Percentiles rank a stretch among this genome's conserved stretches.
phyloP scores from a whole-genome alignment of 92 coral and sea anemone genomes.

The Umimayanthus chanpuru region DNA sequence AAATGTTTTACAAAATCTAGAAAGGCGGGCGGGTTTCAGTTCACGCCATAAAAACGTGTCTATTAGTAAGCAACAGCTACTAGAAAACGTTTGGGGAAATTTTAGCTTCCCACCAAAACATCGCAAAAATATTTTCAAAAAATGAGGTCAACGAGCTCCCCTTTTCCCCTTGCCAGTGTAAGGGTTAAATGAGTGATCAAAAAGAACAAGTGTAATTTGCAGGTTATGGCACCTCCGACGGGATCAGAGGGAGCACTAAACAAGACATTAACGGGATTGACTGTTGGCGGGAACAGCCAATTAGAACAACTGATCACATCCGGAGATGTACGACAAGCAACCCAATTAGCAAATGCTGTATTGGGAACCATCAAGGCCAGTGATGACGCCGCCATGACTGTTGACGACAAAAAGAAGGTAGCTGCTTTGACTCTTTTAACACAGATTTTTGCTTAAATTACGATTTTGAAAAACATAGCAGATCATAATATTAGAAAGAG shows the following conservation, averaged over 20 bases:
- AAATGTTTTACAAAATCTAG: too few relatives aligned
- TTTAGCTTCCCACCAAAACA: too few relatives aligned
- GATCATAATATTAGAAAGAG: too few relatives aligned
- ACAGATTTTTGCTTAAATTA: neutral
- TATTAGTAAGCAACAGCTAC: too few relatives aligned
- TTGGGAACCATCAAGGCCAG: constrained; percentile 48
- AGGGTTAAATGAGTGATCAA: neutral
- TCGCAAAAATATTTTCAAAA: too few relatives aligned
- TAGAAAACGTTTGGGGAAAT: too few relatives aligned
- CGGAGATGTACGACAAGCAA: constrained; percentile 69
- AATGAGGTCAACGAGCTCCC: too few relatives aligned
- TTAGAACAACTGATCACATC: constrained; percentile 57
- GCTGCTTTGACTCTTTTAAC: neutral
- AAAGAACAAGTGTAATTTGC: neutral
- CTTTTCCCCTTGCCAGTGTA: too few relatives aligned
- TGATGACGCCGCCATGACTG: constrained; percentile 16
- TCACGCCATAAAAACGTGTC: too few relatives aligned
- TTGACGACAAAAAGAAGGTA: constrained; percentile 33
- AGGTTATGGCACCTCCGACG: constrained; percentile 13
- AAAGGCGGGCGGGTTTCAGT: too few relatives aligned
- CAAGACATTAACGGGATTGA: constrained; percentile 8
- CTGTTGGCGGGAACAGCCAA: constrained; percentile 63
- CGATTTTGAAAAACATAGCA: too few relatives aligned
- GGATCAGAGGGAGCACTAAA: neutral
- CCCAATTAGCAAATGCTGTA: constrained; percentile 84